These are phyloP conservation scores for Diplosoma virens DNA, from an alignment of 23 tunicate species.

Conservation along the genomic window DNA sequence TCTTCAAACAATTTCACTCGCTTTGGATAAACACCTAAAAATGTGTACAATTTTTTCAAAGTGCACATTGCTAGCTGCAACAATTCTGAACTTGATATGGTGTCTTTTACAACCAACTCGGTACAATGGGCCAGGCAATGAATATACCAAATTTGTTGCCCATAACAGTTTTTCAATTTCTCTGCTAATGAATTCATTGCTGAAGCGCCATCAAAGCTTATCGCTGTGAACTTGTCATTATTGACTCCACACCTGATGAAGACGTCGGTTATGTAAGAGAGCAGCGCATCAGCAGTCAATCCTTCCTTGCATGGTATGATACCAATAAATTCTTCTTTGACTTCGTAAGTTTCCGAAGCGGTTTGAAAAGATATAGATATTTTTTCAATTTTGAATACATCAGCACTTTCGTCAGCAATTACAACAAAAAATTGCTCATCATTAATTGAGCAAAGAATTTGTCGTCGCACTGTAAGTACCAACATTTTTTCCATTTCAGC, in stretches of 20 bases:
- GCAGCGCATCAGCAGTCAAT: conserved; percentile 32
- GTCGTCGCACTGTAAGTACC: too few species aligned
- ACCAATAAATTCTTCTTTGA: conserved; percentile 20
- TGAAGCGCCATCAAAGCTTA: conserved; percentile 16
- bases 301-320: conserved; percentile 22
- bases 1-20: conserved; percentile 26
- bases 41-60: conserved; percentile 18
- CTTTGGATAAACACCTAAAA: conserved; percentile 28
- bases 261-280: conserved; percentile 26
- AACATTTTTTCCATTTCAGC: too few species aligned
- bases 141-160: conserved; percentile 27
- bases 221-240: conserved; percentile 22
- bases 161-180: conserved; percentile 25
- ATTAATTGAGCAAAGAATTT: too few species aligned
- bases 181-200: conserved; percentile 24
- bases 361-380: conserved; percentile 27
- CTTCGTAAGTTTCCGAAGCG: conserved; percentile 14
- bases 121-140: conserved; percentile 34
- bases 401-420: too few species aligned
- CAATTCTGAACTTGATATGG: conserved; percentile 22
- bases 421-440: too few species aligned
- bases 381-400: too few species aligned
- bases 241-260: conserved; percentile 24
- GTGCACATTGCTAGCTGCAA: conserved; percentile 19
- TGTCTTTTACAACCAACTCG: conserved; percentile 21